Evolutionary conservation across 2,888 invertebrate species (phyloP).

Genomic region (Bhutanitis thaidina): DNA sequence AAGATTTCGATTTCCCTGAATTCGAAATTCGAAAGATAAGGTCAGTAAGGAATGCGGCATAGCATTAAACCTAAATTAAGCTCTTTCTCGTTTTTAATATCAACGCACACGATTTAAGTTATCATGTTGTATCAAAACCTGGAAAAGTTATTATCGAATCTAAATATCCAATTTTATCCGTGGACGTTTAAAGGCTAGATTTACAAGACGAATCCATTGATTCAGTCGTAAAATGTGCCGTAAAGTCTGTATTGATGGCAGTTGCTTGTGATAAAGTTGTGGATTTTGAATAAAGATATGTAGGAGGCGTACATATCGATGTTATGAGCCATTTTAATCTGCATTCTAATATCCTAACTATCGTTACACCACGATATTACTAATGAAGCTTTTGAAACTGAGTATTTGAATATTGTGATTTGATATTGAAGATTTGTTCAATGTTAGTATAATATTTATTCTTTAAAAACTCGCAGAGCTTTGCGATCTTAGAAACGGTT

Average conservation of each 20-base stretch:
- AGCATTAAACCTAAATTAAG: too few species aligned
- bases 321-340: conserved; percentile 20
- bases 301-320: conserved; percentile 21
- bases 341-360: conserved; percentile 8
- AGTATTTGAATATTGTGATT: conserved; percentile 13
- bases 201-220: conserved; percentile 68
- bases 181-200: conserved; percentile 60
- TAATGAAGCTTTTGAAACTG: conserved; percentile 12
- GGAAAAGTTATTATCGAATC: conserved; percentile 32
- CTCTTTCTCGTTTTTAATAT: not conserved
- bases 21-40: too few species aligned
- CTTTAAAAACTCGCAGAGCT: too few species aligned
- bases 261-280: conserved; percentile 52
- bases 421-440: not conserved
- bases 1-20: too few species aligned
- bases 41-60: too few species aligned
- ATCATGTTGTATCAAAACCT: conserved; percentile 9
- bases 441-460: not conserved
- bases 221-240: conserved; percentile 63
- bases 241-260: conserved; percentile 59
- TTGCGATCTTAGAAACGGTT: too few species aligned
- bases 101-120: not conserved
- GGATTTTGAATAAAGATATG: conserved; percentile 50
- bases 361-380: not conserved
- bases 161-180: conserved; percentile 47